Conservation (phyloP, 2,797 vertebrate genomes). For the Acrossocheilus wenchowensis region DNA sequence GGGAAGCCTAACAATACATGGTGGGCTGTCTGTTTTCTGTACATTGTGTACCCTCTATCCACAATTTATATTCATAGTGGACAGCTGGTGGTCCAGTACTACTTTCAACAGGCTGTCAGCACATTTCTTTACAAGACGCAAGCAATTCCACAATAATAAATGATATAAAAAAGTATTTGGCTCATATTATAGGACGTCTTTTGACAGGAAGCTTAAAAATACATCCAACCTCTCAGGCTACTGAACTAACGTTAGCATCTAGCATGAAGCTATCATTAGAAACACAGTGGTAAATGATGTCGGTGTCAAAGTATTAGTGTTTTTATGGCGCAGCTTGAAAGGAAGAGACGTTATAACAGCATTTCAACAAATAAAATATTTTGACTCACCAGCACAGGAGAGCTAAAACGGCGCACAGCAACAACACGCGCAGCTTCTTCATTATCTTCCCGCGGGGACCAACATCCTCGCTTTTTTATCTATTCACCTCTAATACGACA, state of each 20-base stretch:
- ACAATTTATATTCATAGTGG: not conserved
- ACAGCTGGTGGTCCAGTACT: slow-evolving; percentile 16
- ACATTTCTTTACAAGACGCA: not conserved
- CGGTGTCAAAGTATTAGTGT: not conserved
- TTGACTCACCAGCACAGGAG: slow-evolving; percentile 83
- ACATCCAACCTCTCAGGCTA: not conserved
- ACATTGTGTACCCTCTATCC: slow-evolving; percentile 1
- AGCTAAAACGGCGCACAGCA: slow-evolving; percentile 84
- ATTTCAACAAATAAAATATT: not conserved
- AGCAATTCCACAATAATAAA: not conserved
- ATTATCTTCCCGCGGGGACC: slow-evolving; percentile 89
- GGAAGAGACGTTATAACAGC: not conserved
- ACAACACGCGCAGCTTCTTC: slow-evolving; percentile 84
- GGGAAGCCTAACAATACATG: not conserved
- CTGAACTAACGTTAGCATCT: slow-evolving; percentile 39
- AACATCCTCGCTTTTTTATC: slow-evolving; percentile 84
- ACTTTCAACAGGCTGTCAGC: slow-evolving; percentile 29
- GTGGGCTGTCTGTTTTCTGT: slow-evolving; percentile 16
- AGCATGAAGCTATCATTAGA: slow-evolving; percentile 34
- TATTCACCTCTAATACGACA: slow-evolving; percentile 60
- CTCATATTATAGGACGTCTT: not conserved
- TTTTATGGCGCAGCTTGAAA: not conserved
- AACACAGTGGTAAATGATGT: not conserved
- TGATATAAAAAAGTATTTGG: not conserved
- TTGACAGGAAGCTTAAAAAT: not conserved